Percentiles rank a stretch among this genome's conserved stretches.
Evolutionary conservation across 2,797 vertebrate species (phyloP).

Genomic region (Tinamus major): DNA sequence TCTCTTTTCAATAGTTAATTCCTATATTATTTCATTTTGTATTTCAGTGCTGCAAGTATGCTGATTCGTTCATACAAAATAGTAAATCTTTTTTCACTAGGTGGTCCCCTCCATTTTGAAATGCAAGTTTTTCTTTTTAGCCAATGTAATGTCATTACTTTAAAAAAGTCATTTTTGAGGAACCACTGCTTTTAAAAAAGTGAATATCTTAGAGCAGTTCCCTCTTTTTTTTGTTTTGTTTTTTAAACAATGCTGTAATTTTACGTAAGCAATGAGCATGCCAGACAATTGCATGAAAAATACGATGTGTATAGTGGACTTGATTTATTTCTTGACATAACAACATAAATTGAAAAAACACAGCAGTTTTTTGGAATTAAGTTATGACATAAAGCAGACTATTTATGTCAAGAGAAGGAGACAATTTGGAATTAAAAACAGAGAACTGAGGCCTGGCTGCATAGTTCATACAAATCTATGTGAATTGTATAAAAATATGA

Average conservation of each 20-base stretch:
- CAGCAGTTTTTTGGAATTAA: slow-evolving; percentile 58
- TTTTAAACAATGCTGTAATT: slow-evolving; percentile 49
- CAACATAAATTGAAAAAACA: slow-evolving; percentile 43
- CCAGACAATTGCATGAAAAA: slow-evolving; percentile 54
- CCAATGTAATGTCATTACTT: background rate
- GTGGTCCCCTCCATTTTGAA: background rate
- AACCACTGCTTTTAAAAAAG: background rate
- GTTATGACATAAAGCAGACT: slow-evolving; percentile 61
- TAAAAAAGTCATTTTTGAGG: background rate
- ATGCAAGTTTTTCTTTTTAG: background rate
- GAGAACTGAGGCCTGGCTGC: background rate
- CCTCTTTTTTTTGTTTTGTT: background rate
- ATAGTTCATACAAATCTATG: background rate
- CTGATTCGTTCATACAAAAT: background rate
- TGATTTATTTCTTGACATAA: slow-evolving; percentile 64
- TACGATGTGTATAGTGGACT: background rate
- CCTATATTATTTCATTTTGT: background rate
- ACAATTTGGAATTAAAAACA: slow-evolving; percentile 44
- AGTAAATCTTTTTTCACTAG: background rate
- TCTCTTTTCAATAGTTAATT: background rate
- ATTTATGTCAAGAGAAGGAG: slow-evolving; percentile 48
- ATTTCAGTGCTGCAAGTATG: background rate
- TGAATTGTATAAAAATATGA: background rate
- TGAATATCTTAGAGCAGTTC: background rate
- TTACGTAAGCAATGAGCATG: slow-evolving; percentile 14